Conservation (phyloP, 1,140 invertebrate genomes). For the Drosophila tropicalis region DNA sequence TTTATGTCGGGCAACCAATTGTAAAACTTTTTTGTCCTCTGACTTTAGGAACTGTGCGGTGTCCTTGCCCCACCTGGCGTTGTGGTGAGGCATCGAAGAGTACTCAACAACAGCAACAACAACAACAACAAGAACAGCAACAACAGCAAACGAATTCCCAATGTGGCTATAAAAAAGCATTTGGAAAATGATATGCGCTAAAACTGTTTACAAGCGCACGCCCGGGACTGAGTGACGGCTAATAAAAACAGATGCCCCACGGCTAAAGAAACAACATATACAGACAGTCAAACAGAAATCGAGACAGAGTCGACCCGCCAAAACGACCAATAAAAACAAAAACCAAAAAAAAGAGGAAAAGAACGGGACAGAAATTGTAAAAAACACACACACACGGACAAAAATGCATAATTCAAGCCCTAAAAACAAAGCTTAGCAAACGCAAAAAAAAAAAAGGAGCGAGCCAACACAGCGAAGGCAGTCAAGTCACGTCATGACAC, state of each 20-base stretch:
- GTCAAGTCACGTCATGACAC: conserved; percentile 11
- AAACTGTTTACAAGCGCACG: conserved; percentile 70
- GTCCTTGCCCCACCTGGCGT: conserved; percentile 1
- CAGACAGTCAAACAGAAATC: neutral
- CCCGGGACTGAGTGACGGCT: conserved; percentile 36
- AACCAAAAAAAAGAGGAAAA: conserved; percentile 26
- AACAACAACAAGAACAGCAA: conserved; percentile 1
- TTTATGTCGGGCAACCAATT: neutral
- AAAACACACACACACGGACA: conserved; percentile 48
- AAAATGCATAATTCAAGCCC: conserved; percentile 74
- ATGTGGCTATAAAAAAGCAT: conserved; percentile 60
- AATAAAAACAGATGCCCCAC: conserved; percentile 45
- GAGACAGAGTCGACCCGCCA: neutral
- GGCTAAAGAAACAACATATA: conserved; percentile 19
- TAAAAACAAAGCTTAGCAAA: conserved; percentile 54
- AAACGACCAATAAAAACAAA: conserved; percentile 61
- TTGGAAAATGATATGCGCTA: conserved; percentile 64
- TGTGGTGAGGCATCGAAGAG: neutral
- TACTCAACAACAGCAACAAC: neutral
- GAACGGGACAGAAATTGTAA: conserved; percentile 57
- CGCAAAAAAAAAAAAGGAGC: conserved; percentile 51
- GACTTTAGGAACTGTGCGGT: neutral
- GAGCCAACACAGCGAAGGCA: conserved; percentile 30
- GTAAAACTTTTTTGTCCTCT: neutral
- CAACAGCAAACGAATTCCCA: conserved; percentile 23